These are phyloP conservation scores for Habropoda laboriosa DNA, from an alignment of 1,140 invertebrate species.

Conservation along the genomic window DNA sequence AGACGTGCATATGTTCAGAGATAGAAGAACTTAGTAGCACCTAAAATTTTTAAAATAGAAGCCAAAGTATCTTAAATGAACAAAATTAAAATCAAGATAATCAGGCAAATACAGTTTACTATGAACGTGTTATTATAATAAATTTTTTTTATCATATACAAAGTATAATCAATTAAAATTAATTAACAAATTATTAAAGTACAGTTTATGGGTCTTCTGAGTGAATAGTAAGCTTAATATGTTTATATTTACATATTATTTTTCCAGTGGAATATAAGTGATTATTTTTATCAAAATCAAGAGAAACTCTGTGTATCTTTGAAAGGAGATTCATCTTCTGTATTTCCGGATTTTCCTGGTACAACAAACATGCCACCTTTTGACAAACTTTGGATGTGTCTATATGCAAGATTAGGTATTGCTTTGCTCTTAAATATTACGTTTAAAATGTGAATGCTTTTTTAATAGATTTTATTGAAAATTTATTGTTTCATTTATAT, in stretches of 20 bases:
- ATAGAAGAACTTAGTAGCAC: conserved; percentile 13
- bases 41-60: conserved; percentile 23
- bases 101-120: conserved; percentile 16
- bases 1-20: not conserved
- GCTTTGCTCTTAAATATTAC: conserved; percentile 12
- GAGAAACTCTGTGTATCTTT: conserved; percentile 90
- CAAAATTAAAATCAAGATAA: conserved; percentile 9
- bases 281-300: conserved; percentile 98
- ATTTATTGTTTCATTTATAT: not conserved
- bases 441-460: not conserved
- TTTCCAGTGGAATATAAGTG: conserved; percentile 97
- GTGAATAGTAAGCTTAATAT: not conserved
- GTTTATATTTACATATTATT: conserved; percentile 11
- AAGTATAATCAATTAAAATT: not conserved
- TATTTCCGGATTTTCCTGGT: conserved; percentile 92
- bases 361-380: conserved; percentile 93
- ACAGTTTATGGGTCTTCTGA: not conserved
- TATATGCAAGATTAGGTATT: conserved; percentile 91
- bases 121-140: not conserved
- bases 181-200: not conserved
- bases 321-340: conserved; percentile 85
- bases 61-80: conserved; percentile 8
- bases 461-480: too few species aligned
- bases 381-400: conserved; percentile 97
- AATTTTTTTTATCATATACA: not conserved